Evolutionary conservation across 2,113 vertebrate genomes (phyloP), one percentile per base, ranked within the genome.

Genomic region (Raphicerus campestris): DNA sequence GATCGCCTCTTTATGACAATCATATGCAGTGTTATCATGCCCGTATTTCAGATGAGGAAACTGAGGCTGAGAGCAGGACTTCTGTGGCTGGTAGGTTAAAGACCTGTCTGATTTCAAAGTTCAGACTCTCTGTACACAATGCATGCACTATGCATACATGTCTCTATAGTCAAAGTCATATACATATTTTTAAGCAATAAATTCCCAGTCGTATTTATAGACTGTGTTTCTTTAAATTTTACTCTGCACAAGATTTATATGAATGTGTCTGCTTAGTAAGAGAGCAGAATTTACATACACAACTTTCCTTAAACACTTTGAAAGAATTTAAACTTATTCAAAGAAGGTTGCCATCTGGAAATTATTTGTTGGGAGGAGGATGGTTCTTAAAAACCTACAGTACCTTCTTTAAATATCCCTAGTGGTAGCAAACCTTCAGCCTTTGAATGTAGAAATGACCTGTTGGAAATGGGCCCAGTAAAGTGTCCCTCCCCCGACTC

Each of bases 191-290:
- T 58, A 94, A 90, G 88, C 56, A 92, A 89, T 90, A 96, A 94
- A 87, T 94, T 22, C 49, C 70, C 63, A 81, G 56, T 19, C 13
- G 0, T 95, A 81, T 92, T 83, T 87, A 88, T 32, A 96, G 28
- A 45, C 0, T 0, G 8, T n/a, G 47, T 75, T 56, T 90, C 0
- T 0, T 78, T 93, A 28, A 80, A 55, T 55, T 75, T 56, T 89
- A 17, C 39, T 95, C 95, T 58, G 53, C n/a, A 61, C 66, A 86
- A 95, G 2, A 47, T 81, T 97, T 96, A 82, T 91, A 32, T 95
- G n/a, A 58, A 94, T 89, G 14, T 78, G 95, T 97, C 60, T 75
- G 30, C 94, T 97, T 83, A 83, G 83, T 81, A 94, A 96, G n/a
- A 80, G 55, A 95, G 32, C 39, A 47, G 75, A 84, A 96, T 78